Conservation (phyloP, 2,797 vertebrate genomes). For the Paguma larvata region DNA sequence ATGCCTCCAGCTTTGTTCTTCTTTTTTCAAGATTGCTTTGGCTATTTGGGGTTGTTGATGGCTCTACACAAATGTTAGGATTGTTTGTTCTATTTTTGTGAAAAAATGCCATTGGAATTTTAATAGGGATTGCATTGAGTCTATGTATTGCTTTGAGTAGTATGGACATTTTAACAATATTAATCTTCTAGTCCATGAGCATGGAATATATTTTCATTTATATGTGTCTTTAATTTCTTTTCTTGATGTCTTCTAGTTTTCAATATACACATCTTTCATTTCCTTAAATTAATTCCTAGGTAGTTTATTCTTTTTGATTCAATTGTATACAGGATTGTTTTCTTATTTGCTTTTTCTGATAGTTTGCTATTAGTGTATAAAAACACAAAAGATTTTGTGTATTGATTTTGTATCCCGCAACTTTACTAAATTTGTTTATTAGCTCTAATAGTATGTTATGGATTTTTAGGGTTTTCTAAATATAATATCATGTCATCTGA, state of each 20-base stretch:
- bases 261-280: background rate
- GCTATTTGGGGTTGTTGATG: background rate
- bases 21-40: background rate
- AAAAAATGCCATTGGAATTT: background rate
- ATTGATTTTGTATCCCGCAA: background rate
- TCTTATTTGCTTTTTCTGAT: background rate
- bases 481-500: background rate
- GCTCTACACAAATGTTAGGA: background rate
- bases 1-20: background rate
- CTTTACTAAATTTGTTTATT: background rate
- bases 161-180: too few species aligned
- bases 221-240: background rate
- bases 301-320: background rate
- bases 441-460: background rate
- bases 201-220: background rate
- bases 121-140: background rate
- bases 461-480: background rate
- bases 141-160: background rate
- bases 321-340: background rate
- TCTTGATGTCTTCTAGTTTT: background rate
- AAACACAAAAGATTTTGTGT: background rate
- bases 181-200: background rate
- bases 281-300: background rate
- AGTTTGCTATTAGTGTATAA: background rate
- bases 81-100: background rate